Evolutionary conservation across 2,113 vertebrate genomes (phyloP).

Genomic region (Phalacrocorax brasilianus): DNA sequence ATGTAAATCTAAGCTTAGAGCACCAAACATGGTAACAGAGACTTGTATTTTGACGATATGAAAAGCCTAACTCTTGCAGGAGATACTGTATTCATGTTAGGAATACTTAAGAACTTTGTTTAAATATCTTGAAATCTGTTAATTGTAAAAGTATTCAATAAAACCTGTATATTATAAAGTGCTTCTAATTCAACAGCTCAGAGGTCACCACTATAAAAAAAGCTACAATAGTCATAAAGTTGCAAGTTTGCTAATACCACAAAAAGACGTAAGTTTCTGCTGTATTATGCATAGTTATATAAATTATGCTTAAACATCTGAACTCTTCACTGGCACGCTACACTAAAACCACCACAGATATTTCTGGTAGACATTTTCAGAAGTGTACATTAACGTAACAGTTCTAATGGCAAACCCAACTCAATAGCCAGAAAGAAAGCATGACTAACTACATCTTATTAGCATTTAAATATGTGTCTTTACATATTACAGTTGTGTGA

Average conservation of each 20-base stretch:
- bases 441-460: not conserved
- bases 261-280: not conserved
- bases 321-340: not conserved
- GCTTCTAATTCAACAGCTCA: not conserved
- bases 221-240: not conserved
- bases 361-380: not conserved
- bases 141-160: not conserved
- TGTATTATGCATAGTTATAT: not conserved
- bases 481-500: not conserved
- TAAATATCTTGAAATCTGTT: not conserved
- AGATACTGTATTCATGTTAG: fast-evolving
- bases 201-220: not conserved
- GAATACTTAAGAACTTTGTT: not conserved
- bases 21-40: not conserved
- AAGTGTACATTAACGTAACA: not conserved
- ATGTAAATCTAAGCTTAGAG: not conserved
- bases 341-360: not conserved
- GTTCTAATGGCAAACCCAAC: not conserved
- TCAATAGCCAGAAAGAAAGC: not conserved
- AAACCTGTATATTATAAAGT: not conserved
- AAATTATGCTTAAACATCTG: not conserved
- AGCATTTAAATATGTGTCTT: not conserved
- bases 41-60: fast-evolving
- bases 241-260: not conserved
- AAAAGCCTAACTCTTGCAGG: not conserved